Evolutionary conservation across 2,888 invertebrate genomes (phyloP).

Genomic region (Escarpia spicata): DNA sequence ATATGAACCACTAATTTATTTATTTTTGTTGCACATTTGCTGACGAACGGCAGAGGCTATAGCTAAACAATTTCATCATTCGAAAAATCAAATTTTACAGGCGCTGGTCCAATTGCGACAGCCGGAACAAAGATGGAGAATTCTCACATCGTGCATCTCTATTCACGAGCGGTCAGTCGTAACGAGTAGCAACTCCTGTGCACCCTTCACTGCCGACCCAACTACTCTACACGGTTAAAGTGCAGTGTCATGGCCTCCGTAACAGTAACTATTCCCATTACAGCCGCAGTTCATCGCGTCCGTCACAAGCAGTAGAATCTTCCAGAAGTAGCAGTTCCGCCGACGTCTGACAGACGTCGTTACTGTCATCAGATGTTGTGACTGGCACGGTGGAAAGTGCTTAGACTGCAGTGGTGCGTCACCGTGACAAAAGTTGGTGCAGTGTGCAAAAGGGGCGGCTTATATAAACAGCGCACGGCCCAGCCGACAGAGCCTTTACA

Average conservation of each 20-base stretch:
- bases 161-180: too few species aligned
- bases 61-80: too few species aligned
- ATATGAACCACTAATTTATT: too few species aligned
- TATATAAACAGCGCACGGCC: background rate
- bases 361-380: background rate
- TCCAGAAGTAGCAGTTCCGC: background rate
- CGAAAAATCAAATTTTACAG: too few species aligned
- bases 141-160: too few species aligned
- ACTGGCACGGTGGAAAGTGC: background rate
- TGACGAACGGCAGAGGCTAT: too few species aligned
- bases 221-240: background rate
- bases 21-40: too few species aligned
- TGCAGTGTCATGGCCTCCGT: background rate
- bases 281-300: background rate
- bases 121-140: too few species aligned
- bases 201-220: background rate
- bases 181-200: too few species aligned
- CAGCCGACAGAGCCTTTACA: background rate
- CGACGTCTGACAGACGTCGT: background rate
- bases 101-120: too few species aligned
- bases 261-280: too few species aligned
- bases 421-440: background rate
- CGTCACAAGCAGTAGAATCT: background rate
- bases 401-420: background rate
- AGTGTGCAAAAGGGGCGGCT: background rate